Conservation (phyloP, 2,113 vertebrate genomes). For the Brienomyrus brachyistius region DNA sequence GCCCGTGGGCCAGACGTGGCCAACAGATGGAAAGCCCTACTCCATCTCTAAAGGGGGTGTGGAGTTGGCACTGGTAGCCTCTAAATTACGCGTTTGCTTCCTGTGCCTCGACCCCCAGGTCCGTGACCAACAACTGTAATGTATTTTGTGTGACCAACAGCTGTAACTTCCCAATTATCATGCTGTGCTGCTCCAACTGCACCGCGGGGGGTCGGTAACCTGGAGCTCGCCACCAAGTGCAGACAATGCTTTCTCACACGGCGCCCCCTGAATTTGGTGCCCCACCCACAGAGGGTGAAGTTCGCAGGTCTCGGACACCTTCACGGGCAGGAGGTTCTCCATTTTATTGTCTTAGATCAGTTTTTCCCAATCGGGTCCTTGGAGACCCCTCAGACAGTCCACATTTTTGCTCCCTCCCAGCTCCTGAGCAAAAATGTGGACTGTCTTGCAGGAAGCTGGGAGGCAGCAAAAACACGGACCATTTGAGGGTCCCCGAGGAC, state of each 20-base stretch:
- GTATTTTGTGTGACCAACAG: slow-evolving; percentile 72
- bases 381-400: neutral
- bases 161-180: slow-evolving; percentile 73
- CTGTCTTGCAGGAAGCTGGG: neutral
- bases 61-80: slow-evolving; percentile 52
- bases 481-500: neutral
- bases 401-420: neutral
- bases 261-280: neutral
- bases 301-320: neutral
- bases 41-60: slow-evolving; percentile 34
- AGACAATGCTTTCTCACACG: neutral
- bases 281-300: neutral
- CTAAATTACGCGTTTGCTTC: slow-evolving; percentile 70
- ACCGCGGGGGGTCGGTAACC: slow-evolving; percentile 61
- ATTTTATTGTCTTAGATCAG: neutral
- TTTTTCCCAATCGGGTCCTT: neutral
- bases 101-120: slow-evolving; percentile 58
- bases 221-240: slow-evolving; percentile 34
- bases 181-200: slow-evolving; percentile 60
- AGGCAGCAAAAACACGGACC: neutral
- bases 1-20: slow-evolving; percentile 35
- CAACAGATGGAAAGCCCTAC: slow-evolving; percentile 52
- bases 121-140: slow-evolving; percentile 60
- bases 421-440: neutral
- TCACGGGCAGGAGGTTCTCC: neutral